Evolutionary conservation across 1,140 invertebrate species (phyloP).

Genomic region (Varroa destructor): DNA sequence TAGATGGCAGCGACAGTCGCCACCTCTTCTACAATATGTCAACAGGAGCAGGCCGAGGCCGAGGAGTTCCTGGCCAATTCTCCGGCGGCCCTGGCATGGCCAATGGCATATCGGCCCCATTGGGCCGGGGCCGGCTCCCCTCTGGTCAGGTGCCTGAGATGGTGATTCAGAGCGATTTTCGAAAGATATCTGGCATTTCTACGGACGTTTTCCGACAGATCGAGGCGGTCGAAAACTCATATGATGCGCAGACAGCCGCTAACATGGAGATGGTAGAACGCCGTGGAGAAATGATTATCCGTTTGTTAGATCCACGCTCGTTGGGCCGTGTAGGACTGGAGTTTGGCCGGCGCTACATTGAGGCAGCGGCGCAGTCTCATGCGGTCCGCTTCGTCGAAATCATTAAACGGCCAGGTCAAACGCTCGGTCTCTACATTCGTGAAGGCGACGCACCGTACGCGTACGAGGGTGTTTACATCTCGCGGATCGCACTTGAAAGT

Average conservation of each 20-base stretch:
- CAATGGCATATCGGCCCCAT: slow-evolving; percentile 11
- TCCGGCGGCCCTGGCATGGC: slow-evolving; percentile 23
- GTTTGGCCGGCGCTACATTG: slow-evolving; percentile 37
- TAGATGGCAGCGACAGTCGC: slow-evolving; percentile 25
- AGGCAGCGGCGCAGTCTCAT: slow-evolving; percentile 32
- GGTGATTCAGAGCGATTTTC: slow-evolving; percentile 81
- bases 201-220: slow-evolving; percentile 90
- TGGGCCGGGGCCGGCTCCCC: slow-evolving; percentile 12
- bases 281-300: slow-evolving; percentile 82
- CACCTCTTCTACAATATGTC: slow-evolving; percentile 27
- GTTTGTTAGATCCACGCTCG: slow-evolving; percentile 61
- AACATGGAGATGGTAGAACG: slow-evolving; percentile 77
- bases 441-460: slow-evolving; percentile 88
- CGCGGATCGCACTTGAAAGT: slow-evolving; percentile 88
- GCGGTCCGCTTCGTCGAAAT: slow-evolving; percentile 91
- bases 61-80: slow-evolving; percentile 31
- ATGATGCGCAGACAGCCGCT: slow-evolving; percentile 66
- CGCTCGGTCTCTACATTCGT: slow-evolving; percentile 89
- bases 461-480: slow-evolving; percentile 92
- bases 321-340: slow-evolving; percentile 67
- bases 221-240: slow-evolving; percentile 85
- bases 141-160: slow-evolving; percentile 53
- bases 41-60: slow-evolving; percentile 28
- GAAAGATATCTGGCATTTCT: slow-evolving; percentile 84
- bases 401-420: slow-evolving; percentile 95